A percentile compares a stretch with the other conserved stretches of the same genome.
Evolutionary conservation across 1,140 invertebrate species (phyloP).

Genomic region (honey bee (Apis mellifera)): Amel_HAv3.1 CM009933.2:6898001-6898500

Average conservation of each 20-base stretch:
- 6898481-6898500: constrained; percentile 64
- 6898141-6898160: not conserved
- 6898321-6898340: not conserved
- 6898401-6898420: constrained; percentile 44
- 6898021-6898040: constrained; percentile 60
- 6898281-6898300: not conserved
- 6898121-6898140: no score
- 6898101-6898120: not conserved
- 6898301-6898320: not conserved
- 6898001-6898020: constrained; percentile 60
- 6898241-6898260: not conserved
- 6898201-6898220: not conserved
- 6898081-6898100: not conserved
- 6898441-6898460: constrained; percentile 4
- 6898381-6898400: constrained; percentile 12
- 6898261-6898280: not conserved
- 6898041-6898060: constrained; percentile 28
- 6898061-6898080: not conserved
- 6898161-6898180: not conserved
- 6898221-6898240: not conserved
- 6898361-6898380: not conserved
- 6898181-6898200: not conserved
- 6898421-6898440: constrained; percentile 50
- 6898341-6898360: not conserved
- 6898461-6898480: constrained; percentile 47